phyloP scores from a whole-genome alignment of 2,797 vertebrate genomes.

The Clarias platycephalus region DNA sequence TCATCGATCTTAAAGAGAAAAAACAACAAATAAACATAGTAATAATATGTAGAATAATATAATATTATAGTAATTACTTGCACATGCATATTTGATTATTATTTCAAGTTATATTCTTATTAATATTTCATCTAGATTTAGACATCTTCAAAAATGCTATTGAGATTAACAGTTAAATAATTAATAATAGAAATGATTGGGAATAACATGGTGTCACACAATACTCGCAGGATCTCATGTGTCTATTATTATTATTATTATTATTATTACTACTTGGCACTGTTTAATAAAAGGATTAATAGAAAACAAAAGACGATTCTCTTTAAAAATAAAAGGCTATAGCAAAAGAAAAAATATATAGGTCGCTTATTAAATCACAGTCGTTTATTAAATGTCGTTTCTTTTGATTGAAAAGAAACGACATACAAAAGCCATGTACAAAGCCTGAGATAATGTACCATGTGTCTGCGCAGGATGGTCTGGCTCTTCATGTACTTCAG shows the following conservation, averaged over 20 bases:
- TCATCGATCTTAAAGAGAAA: not conserved
- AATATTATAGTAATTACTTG: not conserved
- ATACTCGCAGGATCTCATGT: not conserved
- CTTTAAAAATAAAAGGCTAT: not conserved
- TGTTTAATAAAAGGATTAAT: not conserved
- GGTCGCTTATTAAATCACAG: not conserved
- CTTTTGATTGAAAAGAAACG: not conserved
- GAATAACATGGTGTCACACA: not conserved
- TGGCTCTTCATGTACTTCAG: slow-evolving; percentile 99
- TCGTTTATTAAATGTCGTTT: not conserved
- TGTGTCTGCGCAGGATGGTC: slow-evolving; percentile 93
- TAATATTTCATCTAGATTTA: not conserved
- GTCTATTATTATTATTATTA: not conserved
- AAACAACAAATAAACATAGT: not conserved
- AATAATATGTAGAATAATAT: no score
- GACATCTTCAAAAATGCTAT: not conserved
- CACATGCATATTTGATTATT: not conserved
- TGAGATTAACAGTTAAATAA: no score
- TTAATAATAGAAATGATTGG: no score
- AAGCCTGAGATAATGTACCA: slow-evolving; percentile 71
- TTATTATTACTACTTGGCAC: not conserved
- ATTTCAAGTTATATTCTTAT: not conserved
- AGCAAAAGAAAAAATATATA: not conserved
- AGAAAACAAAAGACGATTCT: not conserved
- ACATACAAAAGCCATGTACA: no score